Evolutionary conservation across 2,113 vertebrate genomes (phyloP), one percentile per base, ranked within the genome.

Genomic region (Phoenicopterus ruber): DNA sequence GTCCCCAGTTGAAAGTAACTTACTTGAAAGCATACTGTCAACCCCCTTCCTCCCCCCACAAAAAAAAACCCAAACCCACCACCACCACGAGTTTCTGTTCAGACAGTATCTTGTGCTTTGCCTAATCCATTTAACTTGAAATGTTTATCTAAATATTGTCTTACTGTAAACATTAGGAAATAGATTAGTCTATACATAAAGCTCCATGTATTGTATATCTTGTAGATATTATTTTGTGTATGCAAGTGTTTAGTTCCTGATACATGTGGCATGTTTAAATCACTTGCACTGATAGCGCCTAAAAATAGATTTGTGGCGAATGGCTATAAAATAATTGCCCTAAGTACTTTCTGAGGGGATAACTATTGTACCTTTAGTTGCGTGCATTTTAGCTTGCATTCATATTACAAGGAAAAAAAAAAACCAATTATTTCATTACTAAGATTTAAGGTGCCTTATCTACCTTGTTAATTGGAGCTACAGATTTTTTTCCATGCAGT

Each of bases 381-480:
- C 25, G 5, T 86, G 36, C 59, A 58, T 80, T 88, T 97, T 93
- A 88, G 90, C 40, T 95, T 87, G 57, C 42, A 65, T 83, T 96
- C 36, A 49, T 84, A 69, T 92, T 92, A 80, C 58, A 66, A 84
- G 29, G 22, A 59, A 12, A 80, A 69, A 80, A 40, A 65, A 9
- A 18, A 8, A 9, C 2, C 7, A 91, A 25, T 19, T 76, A 10
- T 59, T 80, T 84, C 12, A 72, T 82, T 84, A 82, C 10, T 82
- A 69, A 93, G 44, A 94, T 94, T 69, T 80, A 88, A 97, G 95
- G 97, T 95, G 90, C 97, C 95, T 97, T 96, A 92, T 88, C 82
- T 95, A 88, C 91, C 58, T 84, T 96, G 34, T 82, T 90, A 80
- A 86, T 26, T 86, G 40, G 90, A 90, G 90, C 73, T 94, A 16